These are phyloP conservation scores for Augochlorella aurata DNA, from an alignment of 2,888 invertebrate species.

Conservation along the genomic window DNA sequence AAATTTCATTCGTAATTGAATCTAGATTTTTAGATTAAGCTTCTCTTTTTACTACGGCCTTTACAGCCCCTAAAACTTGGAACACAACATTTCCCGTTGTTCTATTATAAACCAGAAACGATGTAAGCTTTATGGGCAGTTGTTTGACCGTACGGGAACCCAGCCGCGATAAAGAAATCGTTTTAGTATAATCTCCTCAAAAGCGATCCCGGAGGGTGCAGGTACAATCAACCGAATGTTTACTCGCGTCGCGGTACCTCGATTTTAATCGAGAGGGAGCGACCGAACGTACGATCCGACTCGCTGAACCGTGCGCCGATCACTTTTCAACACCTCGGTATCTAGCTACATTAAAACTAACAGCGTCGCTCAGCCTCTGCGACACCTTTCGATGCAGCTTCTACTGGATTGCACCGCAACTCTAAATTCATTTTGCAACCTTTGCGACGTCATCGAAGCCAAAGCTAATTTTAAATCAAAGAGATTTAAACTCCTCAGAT, in stretches of 20 bases:
- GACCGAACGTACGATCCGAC: constrained; percentile 29
- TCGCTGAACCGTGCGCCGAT: constrained; percentile 36
- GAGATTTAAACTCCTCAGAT: no score
- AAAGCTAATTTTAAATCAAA: no score
- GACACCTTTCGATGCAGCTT: background rate
- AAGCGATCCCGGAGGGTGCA: background rate
- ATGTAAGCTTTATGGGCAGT: no score
- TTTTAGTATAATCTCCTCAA: background rate
- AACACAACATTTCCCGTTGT: no score
- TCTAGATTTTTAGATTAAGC: no score
- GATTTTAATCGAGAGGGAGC: constrained; percentile 10
- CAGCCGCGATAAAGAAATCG: background rate
- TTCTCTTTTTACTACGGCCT: no score
- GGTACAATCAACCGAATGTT: background rate
- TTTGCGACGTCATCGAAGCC: background rate
- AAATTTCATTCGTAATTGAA: no score
- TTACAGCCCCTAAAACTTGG: no score
- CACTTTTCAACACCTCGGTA: constrained; percentile 54
- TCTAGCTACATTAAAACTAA: constrained; percentile 40
- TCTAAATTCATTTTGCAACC: background rate
- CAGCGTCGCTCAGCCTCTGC: background rate
- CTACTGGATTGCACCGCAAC: background rate
- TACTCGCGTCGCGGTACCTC: constrained; percentile 8
- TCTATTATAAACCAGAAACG: no score
- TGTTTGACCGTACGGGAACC: background rate